Evolutionary conservation across 2,113 vertebrate genomes (phyloP).

Genomic region (Marmota flaviventris): DNA sequence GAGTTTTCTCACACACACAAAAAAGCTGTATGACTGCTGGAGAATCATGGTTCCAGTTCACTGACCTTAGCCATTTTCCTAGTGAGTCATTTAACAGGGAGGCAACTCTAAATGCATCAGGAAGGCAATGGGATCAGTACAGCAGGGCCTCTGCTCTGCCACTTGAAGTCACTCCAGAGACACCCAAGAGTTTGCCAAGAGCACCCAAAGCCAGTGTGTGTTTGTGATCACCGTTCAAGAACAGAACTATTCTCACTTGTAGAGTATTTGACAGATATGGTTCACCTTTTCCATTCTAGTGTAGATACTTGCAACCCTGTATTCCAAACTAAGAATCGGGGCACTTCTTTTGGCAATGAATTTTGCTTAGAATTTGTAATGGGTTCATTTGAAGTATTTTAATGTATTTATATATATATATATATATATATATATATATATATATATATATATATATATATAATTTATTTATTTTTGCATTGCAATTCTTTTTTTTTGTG

Average conservation of each 20-base stretch:
- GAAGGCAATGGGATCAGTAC: constrained; percentile 33
- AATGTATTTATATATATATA: neutral
- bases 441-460: neutral
- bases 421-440: neutral
- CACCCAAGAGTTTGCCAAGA: neutral
- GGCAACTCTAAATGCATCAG: neutral
- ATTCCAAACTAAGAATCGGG: neutral
- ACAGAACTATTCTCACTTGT: neutral
- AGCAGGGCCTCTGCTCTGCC: neutral
- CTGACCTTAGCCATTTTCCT: constrained; percentile 40
- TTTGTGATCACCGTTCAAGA: neutral
- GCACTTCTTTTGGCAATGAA: neutral
- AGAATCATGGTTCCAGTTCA: constrained; percentile 54
- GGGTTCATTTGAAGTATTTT: neutral
- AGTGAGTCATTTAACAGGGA: constrained; percentile 54
- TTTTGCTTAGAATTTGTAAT: constrained; percentile 25
- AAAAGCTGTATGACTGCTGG: constrained; percentile 55
- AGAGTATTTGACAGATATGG: neutral
- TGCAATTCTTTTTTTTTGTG: no score
- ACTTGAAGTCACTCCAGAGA: neutral
- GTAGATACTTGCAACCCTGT: neutral
- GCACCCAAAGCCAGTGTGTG: no score
- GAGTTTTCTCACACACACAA: neutral
- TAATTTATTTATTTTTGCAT: no score
- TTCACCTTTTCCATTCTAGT: neutral